These are phyloP conservation scores for Sebastes trivittatus DNA, from an alignment of 2,797 vertebrate genomes.

Conservation along the genomic window DNA sequence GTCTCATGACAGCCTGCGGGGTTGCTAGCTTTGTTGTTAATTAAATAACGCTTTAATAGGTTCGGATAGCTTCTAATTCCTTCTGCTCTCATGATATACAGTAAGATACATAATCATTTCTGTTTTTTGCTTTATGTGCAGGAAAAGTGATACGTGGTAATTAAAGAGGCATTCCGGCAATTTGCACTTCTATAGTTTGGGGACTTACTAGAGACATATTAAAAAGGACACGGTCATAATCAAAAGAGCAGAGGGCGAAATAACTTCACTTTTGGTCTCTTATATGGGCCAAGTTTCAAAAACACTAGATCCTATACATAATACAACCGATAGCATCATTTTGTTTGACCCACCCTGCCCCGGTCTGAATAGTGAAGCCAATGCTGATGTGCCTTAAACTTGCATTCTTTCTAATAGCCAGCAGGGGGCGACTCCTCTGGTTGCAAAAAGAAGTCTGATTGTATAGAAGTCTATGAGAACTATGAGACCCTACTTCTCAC, in stretches of 20 bases:
- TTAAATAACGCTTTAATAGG: constrained; percentile 1
- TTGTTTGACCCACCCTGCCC: not conserved
- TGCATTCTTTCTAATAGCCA: no score
- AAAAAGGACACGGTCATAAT: not conserved
- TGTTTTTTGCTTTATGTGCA: not conserved
- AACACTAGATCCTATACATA: not conserved
- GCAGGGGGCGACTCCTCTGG: no score
- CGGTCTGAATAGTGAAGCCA: no score
- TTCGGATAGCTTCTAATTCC: constrained; percentile 14
- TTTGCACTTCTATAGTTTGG: not conserved
- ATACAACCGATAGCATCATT: not conserved
- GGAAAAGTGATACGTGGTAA: not conserved
- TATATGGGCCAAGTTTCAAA: not conserved
- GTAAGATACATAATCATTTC: not conserved
- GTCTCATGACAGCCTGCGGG: constrained; percentile 28
- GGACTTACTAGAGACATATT: not conserved
- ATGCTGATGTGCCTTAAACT: no score
- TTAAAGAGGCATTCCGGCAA: not conserved
- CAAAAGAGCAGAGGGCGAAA: not conserved
- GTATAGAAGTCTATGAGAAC: no score
- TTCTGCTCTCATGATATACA: not conserved
- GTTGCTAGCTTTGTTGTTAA: constrained; percentile 19
- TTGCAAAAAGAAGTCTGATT: no score
- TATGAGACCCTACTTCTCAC: no score
- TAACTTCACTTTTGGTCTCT: not conserved